Conservation (phyloP, 2,888 invertebrate species). For the Platycnemis pennipes region DNA sequence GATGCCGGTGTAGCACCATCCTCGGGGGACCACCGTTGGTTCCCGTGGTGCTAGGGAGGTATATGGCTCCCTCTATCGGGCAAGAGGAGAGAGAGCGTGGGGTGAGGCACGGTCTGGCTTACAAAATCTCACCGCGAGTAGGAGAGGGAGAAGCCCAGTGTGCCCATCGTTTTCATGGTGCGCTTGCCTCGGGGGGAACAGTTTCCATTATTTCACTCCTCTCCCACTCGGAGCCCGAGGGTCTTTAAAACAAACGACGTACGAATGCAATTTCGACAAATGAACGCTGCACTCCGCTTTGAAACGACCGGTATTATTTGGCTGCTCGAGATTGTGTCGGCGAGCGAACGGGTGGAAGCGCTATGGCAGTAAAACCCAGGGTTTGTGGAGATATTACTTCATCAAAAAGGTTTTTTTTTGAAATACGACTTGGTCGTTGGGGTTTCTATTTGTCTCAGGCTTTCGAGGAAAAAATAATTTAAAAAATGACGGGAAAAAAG, state of each 20-base stretch:
- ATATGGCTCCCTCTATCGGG: neutral
- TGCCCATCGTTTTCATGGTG: slow-evolving; percentile 1
- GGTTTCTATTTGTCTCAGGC: too few species aligned
- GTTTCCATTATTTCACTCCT: neutral
- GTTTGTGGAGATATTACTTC: neutral
- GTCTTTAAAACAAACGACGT: neutral
- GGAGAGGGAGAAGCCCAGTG: neutral
- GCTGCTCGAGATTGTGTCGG: neutral
- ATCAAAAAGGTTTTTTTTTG: neutral
- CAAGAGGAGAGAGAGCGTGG: neutral
- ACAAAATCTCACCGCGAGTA: neutral
- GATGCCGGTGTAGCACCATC: neutral
- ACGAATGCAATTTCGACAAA: neutral
- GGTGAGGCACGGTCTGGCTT: neutral
- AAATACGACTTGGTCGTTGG: neutral
- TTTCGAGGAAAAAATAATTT: too few species aligned
- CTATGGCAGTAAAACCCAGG: neutral
- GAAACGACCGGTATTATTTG: neutral
- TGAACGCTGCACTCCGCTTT: neutral
- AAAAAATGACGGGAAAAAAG: too few species aligned
- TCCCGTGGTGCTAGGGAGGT: neutral
- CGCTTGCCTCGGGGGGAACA: neutral
- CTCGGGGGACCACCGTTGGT: too few species aligned
- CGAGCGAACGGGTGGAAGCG: neutral
- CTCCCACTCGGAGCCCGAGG: neutral